Base-by-base conservation (phyloP, 1,140 invertebrate species). In the Macrotrachela quadricornifera region DNA sequence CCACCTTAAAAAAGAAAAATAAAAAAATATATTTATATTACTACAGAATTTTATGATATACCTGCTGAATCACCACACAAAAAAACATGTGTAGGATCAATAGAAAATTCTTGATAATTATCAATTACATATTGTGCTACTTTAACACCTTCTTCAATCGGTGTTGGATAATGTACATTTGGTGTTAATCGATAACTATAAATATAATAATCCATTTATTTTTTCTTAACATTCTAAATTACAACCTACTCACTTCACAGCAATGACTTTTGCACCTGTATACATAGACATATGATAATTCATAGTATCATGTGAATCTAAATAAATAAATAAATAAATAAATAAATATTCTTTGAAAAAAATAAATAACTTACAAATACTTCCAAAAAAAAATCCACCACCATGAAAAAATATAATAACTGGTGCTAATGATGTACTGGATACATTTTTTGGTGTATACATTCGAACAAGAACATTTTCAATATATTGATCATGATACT, bases 351-450 rank as follows among this genome's bases (percentile, higher is more conserved):
- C 21, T 30, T 30, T 4, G 21, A 30, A 30, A 8, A 30, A 30
- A 30, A 30, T 30, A 30, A 30, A 30, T 30, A 4, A 30, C 8
- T 30, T 30, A 30, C 21, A 30, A 30, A 30, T 30, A 30, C 21
- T 46, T 36, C 51, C 51, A 16, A 53, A 44, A 53, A 53, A 53
- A 13, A 46, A 53, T 15, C 51, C 51, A 42, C 51, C 51, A 16
- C 51, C 51, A 17, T 53, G 51, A 37, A 43, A 53, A 43, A 47
- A 53, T 4, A 53, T 15, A 14, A 53, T 48, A 10, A 44, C 21
- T 8, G 51, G 51, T n/a, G 17, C 10, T 21, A 53, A 17, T 6
- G 37, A 47, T 53, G 36, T 38, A 53, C 38, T 53, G 11, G 9
- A 13, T 37, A 39, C 21, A 12, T 13, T 11, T 11, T 10, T 15